A percentile compares a stretch with the other conserved stretches of the same genome.
These are phyloP conservation scores for Engraulis encrasicolus DNA, from an alignment of 2,113 vertebrate genomes.

Conservation along the genomic window DNA sequence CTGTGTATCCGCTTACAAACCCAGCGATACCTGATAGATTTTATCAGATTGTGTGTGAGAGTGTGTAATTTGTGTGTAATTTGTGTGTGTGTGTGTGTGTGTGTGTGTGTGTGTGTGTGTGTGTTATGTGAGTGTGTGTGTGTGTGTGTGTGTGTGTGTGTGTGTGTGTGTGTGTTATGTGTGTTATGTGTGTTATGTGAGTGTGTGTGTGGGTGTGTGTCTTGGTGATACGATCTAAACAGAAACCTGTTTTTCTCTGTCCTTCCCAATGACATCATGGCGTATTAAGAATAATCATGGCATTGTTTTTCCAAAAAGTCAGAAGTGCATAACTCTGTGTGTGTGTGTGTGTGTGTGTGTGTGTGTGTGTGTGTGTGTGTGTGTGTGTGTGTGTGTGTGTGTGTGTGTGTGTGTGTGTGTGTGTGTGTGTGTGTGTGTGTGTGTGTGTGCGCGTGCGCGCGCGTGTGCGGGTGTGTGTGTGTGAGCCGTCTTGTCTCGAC, in stretches of 20 bases:
- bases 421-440: background rate
- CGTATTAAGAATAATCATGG: background rate
- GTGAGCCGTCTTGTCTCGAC: background rate
- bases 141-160: background rate
- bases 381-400: background rate
- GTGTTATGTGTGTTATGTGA: background rate
- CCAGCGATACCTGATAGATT: background rate
- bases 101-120: background rate
- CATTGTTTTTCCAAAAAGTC: background rate
- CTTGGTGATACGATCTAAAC: background rate
- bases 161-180: background rate
- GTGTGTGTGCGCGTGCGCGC: background rate
- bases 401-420: no score
- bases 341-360: background rate
- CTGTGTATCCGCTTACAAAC: background rate
- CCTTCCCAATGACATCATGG: background rate
- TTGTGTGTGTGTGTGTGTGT: background rate
- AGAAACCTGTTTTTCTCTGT: background rate
- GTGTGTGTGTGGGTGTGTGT: background rate
- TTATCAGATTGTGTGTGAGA: background rate
- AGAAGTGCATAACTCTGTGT: no score
- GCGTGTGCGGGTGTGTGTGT: background rate
- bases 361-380: background rate
- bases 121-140: background rate
- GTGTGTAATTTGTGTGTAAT: no score